These are phyloP conservation scores for Nasonia longicornis DNA, from an alignment of 1,140 invertebrate species.

Conservation along the genomic window DNA sequence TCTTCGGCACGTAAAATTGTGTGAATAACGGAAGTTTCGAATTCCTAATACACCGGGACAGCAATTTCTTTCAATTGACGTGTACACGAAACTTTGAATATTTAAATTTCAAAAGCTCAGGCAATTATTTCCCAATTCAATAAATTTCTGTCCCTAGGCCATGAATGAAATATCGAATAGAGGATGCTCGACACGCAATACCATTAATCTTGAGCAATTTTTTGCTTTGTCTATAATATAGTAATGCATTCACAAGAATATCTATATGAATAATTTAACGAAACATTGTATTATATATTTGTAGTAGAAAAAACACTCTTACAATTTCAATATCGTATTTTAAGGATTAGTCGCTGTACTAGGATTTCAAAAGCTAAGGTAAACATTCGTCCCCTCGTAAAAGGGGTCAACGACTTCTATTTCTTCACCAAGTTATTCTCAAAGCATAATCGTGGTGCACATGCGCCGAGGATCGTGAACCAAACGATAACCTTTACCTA, in stretches of 20 bases:
- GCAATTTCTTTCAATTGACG: conserved; percentile 24
- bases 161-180: neutral
- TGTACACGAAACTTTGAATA: conserved; percentile 24
- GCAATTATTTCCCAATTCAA: conserved; percentile 11
- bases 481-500: conserved; percentile 31
- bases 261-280: neutral
- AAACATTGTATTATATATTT: neutral
- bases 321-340: conserved; percentile 25
- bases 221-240: neutral
- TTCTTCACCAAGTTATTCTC: conserved; percentile 10
- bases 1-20: conserved; percentile 28
- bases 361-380: conserved; percentile 20
- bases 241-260: neutral
- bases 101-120: conserved; percentile 24
- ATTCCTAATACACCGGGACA: conserved; percentile 30
- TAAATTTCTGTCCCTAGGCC: conserved; percentile 9
- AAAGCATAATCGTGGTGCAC: neutral
- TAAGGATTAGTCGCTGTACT: conserved; percentile 9
- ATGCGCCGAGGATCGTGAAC: conserved; percentile 1
- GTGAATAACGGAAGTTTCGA: conserved; percentile 40
- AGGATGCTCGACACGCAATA: neutral
- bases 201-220: conserved; percentile 19
- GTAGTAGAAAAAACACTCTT: conserved; percentile 4
- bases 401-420: conserved; percentile 23
- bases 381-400: neutral